Conservation (phyloP, 2,113 vertebrate genomes). For the Sceloporus undulatus region DNA sequence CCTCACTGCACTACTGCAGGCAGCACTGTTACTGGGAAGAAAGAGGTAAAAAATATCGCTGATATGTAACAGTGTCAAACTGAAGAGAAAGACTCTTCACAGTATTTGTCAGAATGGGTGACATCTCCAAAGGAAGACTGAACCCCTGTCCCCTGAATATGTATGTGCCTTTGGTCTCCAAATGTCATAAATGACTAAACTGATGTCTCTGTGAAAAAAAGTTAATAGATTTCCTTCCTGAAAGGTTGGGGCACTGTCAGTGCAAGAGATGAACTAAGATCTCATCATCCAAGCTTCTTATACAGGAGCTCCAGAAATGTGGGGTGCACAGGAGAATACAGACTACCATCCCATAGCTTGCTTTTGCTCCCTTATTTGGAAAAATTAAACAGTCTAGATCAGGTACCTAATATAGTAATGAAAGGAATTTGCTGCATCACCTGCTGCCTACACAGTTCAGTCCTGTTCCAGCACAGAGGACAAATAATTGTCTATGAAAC, state of each 20-base stretch:
- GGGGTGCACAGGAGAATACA: no score
- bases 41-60: not conserved
- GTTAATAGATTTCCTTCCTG: not conserved
- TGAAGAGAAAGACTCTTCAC: not conserved
- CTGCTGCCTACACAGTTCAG: not conserved
- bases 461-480: not conserved
- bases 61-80: not conserved
- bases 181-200: not conserved
- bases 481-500: fast-evolving
- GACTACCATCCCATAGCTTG: not conserved
- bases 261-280: not conserved
- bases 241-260: not conserved
- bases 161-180: not conserved
- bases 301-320: not conserved
- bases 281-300: not conserved
- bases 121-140: not conserved
- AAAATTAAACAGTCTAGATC: fast-evolving
- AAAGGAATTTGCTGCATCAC: not conserved
- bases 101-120: not conserved
- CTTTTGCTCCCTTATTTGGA: not conserved
- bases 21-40: conserved; percentile 91
- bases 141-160: not conserved
- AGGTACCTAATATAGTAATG: fast-evolving
- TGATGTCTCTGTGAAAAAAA: not conserved
- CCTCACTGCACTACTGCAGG: conserved; percentile 95